Conservation (phyloP, 2,797 vertebrate genomes). For the Cossypha caffra region DNA sequence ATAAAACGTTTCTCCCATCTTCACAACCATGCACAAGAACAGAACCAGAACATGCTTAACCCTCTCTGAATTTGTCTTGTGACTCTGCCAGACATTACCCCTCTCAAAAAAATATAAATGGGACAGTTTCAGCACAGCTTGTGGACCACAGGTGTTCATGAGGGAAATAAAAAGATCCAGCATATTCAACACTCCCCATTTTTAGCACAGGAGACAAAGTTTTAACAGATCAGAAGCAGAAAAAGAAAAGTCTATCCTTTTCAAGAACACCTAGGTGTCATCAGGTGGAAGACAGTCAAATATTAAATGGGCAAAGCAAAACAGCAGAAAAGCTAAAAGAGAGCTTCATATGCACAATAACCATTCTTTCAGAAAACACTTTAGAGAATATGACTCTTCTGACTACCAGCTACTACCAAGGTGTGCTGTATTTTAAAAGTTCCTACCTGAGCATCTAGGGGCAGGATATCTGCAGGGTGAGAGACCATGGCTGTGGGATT, state of each 20-base stretch:
- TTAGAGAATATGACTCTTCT: background rate
- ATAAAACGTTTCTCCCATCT: background rate
- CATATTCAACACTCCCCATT: background rate
- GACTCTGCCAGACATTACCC: background rate
- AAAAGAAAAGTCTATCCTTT: background rate
- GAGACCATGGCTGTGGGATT: background rate
- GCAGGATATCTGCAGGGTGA: background rate
- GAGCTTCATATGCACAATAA: background rate
- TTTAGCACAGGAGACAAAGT: background rate
- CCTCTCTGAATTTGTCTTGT: background rate
- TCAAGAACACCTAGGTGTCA: background rate
- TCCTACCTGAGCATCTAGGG: background rate
- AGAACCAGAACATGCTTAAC: background rate
- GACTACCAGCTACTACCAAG: background rate
- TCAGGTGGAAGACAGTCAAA: background rate
- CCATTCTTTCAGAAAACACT: background rate
- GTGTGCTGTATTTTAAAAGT: background rate
- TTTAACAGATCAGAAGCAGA: background rate
- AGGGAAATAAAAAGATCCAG: background rate
- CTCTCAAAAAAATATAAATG: background rate
- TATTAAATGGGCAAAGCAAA: background rate
- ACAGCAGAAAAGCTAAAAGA: background rate
- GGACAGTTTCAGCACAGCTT: background rate
- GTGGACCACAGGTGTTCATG: background rate
- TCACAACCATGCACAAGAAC: fast-evolving